Evolutionary conservation across 1,140 invertebrate species (phyloP).

Genomic region (Drosophila bifasciata): DNA sequence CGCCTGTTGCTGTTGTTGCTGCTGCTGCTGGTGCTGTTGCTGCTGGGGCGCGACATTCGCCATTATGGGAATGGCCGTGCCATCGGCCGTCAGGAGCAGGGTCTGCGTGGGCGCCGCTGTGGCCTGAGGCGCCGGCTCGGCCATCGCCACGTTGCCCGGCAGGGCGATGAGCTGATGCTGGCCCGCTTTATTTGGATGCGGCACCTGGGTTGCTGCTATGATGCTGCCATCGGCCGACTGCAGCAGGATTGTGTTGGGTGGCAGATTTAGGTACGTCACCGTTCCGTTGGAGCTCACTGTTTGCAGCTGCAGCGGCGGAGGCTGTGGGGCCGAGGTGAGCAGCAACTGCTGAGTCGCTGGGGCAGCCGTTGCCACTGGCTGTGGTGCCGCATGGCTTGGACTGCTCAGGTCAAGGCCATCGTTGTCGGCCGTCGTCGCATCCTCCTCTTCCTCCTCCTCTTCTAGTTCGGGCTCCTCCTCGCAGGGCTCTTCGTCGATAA

Average conservation of each 20-base stretch:
- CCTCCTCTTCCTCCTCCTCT: conserved; percentile 8
- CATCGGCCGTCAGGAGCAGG: conserved; percentile 71
- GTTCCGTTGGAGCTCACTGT: conserved; percentile 77
- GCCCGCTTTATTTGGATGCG: conserved; percentile 73
- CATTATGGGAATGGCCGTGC: conserved; percentile 74
- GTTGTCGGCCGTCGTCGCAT: conserved; percentile 29
- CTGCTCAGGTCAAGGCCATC: conserved; percentile 55
- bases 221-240: conserved; percentile 75
- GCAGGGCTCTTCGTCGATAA: conserved; percentile 66
- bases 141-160: conserved; percentile 53
- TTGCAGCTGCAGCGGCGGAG: conserved; percentile 66
- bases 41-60: conserved; percentile 33
- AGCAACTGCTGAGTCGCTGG: conserved; percentile 37
- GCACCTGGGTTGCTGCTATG: conserved; percentile 66
- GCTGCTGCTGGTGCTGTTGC: conserved; percentile 54
- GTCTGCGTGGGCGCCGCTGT: conserved; percentile 59
- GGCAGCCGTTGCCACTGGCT: not conserved
- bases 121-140: conserved; percentile 30
- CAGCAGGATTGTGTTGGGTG: conserved; percentile 75
- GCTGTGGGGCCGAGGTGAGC: conserved; percentile 41
- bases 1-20: conserved; percentile 64
- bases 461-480: conserved; percentile 46
- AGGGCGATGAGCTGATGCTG: conserved; percentile 74
- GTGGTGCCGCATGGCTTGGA: conserved; percentile 15
- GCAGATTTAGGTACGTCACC: conserved; percentile 78